Evolutionary conservation across 92 coral and sea anemone species (phyloP).

Genomic region (Heteractis magnifica): DNA sequence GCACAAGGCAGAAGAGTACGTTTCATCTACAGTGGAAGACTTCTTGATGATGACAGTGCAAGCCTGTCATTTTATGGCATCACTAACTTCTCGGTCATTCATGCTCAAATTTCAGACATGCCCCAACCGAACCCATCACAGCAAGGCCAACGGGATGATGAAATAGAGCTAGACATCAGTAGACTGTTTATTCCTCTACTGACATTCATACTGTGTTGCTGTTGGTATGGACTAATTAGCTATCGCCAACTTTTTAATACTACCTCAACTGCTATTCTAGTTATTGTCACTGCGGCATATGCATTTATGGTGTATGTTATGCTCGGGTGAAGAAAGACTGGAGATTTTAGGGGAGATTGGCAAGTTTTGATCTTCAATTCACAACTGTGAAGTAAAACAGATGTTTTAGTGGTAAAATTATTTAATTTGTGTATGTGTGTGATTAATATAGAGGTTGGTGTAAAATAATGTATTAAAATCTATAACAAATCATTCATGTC

Average conservation of each 20-base stretch:
- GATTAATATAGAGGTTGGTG: neutral
- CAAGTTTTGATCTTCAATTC: neutral
- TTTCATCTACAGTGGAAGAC: conserved; percentile 81
- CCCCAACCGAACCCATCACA: conserved; percentile 36
- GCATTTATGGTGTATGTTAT: conserved; percentile 72
- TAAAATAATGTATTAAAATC: too few relatives aligned
- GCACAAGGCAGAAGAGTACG: conserved; percentile 82
- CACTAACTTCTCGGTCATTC: conserved; percentile 77
- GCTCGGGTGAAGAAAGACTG: conserved; percentile 10
- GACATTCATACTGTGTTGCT: conserved; percentile 60
- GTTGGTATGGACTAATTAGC: conserved; percentile 87
- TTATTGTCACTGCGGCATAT: conserved; percentile 82
- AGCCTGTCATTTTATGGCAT: conserved; percentile 80
- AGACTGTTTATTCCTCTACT: conserved; percentile 81
- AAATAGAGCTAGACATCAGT: conserved; percentile 78
- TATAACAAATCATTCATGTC: too few relatives aligned
- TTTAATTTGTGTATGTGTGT: too few relatives aligned
- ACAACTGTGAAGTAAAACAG: neutral
- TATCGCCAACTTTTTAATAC: conserved; percentile 80
- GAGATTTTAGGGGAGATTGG: neutral
- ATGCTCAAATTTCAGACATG: conserved; percentile 77
- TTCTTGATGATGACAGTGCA: conserved; percentile 68
- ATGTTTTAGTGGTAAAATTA: too few relatives aligned
- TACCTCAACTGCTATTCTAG: conserved; percentile 75
- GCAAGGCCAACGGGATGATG: conserved; percentile 32